Evolutionary conservation across 2,113 vertebrate genomes (phyloP).

Genomic region (Phasianus colchicus): DNA sequence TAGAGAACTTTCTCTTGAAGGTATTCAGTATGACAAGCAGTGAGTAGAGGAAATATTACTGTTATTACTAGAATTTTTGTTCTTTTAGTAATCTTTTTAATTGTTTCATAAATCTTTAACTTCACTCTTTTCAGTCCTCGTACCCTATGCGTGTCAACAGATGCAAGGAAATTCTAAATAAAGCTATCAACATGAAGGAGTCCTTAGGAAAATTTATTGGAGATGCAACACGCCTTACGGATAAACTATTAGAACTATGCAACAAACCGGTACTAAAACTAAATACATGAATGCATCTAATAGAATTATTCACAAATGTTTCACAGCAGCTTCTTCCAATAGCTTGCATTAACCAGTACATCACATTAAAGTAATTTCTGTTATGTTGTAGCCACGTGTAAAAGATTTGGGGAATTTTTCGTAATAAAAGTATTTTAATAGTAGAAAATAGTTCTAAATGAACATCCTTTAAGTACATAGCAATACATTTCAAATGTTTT

Average conservation of each 20-base stretch:
- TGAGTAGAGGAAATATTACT: neutral
- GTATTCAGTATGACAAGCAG: neutral
- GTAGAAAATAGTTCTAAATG: neutral
- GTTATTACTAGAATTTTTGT: neutral
- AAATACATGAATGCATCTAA: neutral
- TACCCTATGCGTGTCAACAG: slow-evolving; percentile 93
- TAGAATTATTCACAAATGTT: neutral
- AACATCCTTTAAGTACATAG: neutral
- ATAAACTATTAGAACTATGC: slow-evolving; percentile 95
- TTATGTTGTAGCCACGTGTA: neutral
- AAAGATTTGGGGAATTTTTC: neutral
- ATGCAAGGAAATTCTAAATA: slow-evolving; percentile 95
- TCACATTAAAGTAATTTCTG: neutral
- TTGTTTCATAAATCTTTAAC: neutral
- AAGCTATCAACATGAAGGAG: slow-evolving; percentile 88
- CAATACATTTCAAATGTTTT: neutral
- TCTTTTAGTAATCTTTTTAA: neutral
- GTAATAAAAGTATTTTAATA: neutral
- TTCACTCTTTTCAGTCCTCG: slow-evolving; percentile 84
- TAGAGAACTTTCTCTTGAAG: neutral
- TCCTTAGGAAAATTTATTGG: slow-evolving; percentile 93
- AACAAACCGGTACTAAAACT: slow-evolving; percentile 88
- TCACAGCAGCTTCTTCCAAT: neutral
- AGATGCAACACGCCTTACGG: slow-evolving; percentile 91
- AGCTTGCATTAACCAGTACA: neutral